Conservation (phyloP, 2,888 invertebrate species). For the Apotomis capreana region DNA sequence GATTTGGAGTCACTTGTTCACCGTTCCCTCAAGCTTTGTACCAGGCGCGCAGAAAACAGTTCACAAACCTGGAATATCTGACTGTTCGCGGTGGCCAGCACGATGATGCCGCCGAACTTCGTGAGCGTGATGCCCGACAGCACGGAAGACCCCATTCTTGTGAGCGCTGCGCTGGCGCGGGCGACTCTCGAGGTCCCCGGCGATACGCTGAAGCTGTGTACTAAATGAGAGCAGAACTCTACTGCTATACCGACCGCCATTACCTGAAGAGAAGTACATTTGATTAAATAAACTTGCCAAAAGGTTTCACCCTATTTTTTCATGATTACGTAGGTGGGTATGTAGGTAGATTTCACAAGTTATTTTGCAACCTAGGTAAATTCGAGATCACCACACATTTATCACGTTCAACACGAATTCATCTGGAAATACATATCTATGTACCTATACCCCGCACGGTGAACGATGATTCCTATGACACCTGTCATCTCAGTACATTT, state of each 20-base stretch:
- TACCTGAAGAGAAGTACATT: constrained; percentile 77
- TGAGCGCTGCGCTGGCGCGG: constrained; percentile 92
- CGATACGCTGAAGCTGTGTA: constrained; percentile 94
- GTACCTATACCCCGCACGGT: too few species aligned
- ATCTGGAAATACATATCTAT: too few species aligned
- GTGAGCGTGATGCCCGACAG: constrained; percentile 99
- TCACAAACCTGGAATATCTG: constrained; percentile 92
- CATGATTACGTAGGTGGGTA: too few species aligned
- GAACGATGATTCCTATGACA: too few species aligned
- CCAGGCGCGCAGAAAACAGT: neutral
- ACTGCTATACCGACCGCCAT: constrained; percentile 99
- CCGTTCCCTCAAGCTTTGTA: neutral
- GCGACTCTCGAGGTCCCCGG: constrained; percentile 87
- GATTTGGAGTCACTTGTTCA: too few species aligned
- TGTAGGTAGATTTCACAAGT: too few species aligned
- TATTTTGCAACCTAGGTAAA: too few species aligned
- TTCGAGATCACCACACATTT: too few species aligned
- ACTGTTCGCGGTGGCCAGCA: constrained; percentile 98
- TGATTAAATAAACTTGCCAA: too few species aligned
- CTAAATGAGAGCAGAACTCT: constrained; percentile 99
- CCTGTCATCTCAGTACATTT: too few species aligned
- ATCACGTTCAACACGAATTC: too few species aligned
- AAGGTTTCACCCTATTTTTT: too few species aligned
- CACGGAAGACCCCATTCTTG: constrained; percentile 97
- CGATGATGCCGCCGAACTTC: constrained; percentile 98